Conservation (phyloP, 2,797 vertebrate species). For the Xiphophorus birchmanni region DNA sequence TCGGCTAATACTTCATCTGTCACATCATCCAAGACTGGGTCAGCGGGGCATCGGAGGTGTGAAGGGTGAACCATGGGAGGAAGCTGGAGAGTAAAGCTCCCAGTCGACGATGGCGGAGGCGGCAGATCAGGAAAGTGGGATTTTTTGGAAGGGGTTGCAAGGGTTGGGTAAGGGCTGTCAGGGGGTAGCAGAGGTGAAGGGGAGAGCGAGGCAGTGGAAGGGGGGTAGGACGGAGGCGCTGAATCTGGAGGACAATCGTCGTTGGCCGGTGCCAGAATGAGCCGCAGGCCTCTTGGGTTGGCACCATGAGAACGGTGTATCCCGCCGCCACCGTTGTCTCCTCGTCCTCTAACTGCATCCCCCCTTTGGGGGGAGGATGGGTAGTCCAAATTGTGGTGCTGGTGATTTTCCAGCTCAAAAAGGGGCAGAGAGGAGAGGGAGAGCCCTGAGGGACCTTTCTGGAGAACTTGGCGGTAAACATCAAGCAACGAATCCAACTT, state of each 20-base stretch:
- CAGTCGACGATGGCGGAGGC: constrained; percentile 75
- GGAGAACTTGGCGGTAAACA: constrained; percentile 93
- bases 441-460: constrained; percentile 89
- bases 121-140: constrained; percentile 76
- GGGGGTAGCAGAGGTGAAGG: constrained; percentile 75
- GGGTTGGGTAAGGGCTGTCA: constrained; percentile 74
- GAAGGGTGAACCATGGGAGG: constrained; percentile 85
- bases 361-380: constrained; percentile 86
- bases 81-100: constrained; percentile 88
- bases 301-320: constrained; percentile 82
- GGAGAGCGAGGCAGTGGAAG: constrained; percentile 83
- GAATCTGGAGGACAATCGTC: constrained; percentile 88
- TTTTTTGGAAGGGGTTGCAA: constrained; percentile 80
- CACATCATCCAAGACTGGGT: constrained; percentile 79
- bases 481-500: constrained; percentile 97
- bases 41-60: constrained; percentile 78
- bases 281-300: constrained; percentile 90
- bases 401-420: constrained; percentile 87
- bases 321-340: constrained; percentile 68
- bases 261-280: constrained; percentile 89
- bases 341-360: constrained; percentile 23
- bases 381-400: constrained; percentile 85
- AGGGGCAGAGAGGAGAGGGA: constrained; percentile 90
- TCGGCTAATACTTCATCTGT: constrained; percentile 40
- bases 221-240: constrained; percentile 88